Percentiles rank a stretch among this genome's conserved stretches.
Evolutionary conservation across 2,797 vertebrate species (phyloP).

Genomic region (Remorina albescens): DNA sequence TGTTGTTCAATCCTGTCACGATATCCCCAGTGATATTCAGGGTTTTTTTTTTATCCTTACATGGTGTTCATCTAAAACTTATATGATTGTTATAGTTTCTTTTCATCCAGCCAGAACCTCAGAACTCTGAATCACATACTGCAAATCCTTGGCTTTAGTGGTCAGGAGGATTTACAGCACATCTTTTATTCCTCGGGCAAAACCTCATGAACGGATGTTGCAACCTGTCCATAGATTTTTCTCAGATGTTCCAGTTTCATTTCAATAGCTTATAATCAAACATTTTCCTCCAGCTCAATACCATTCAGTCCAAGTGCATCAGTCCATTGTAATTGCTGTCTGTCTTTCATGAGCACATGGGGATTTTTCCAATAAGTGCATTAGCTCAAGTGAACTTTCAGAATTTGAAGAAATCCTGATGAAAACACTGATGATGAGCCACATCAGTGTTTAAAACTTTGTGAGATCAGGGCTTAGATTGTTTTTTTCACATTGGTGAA

Average conservation of each 20-base stretch:
- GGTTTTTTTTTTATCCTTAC: neutral
- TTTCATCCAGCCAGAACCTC: conserved; percentile 15
- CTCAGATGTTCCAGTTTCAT: conserved; percentile 59
- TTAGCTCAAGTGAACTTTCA: neutral
- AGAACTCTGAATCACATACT: conserved; percentile 1
- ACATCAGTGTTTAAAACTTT: neutral
- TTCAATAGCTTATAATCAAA: conserved; percentile 51
- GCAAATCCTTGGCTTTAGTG: conserved; percentile 10
- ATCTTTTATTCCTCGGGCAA: conserved; percentile 47
- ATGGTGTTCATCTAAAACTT: neutral
- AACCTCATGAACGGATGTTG: conserved; percentile 31
- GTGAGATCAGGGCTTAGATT: neutral
- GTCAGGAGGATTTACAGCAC: conserved; percentile 40
- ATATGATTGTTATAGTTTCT: conserved; percentile 13
- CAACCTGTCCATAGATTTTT: conserved; percentile 37
- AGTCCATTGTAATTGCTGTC: conserved; percentile 42
- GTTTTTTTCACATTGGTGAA: neutral
- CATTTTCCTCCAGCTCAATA: conserved; percentile 48
- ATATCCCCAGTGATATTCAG: neutral
- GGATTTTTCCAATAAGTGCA: conserved; percentile 33
- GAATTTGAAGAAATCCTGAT: conserved; percentile 4
- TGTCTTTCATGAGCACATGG: conserved; percentile 35
- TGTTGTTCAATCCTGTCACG: neutral
- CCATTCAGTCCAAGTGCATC: conserved; percentile 38
- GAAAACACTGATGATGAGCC: neutral